These are phyloP conservation scores for Poeciliopsis paucimaculata DNA, from an alignment of 2,797 vertebrate genomes.

Conservation along the genomic window DNA sequence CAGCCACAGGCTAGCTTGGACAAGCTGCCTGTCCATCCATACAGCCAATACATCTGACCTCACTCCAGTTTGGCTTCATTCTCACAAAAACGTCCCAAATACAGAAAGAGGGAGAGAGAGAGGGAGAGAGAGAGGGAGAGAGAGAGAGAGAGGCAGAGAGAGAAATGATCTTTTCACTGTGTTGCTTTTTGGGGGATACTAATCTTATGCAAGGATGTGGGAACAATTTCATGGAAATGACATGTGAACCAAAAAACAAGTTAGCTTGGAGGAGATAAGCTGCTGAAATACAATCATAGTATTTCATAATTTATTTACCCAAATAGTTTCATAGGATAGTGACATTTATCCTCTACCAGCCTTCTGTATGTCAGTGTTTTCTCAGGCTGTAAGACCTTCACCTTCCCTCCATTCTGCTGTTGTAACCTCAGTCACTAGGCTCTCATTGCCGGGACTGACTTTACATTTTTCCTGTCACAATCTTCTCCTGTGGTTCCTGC, in stretches of 20 bases:
- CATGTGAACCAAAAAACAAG: not conserved
- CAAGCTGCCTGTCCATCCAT: not conserved
- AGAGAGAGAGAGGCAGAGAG: too few relatives aligned
- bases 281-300: not conserved
- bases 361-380: not conserved
- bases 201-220: not conserved
- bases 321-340: not conserved
- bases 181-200: not conserved
- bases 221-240: not conserved
- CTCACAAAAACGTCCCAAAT: not conserved
- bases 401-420: not conserved
- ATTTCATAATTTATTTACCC: not conserved
- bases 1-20: not conserved
- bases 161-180: not conserved
- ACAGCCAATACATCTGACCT: not conserved
- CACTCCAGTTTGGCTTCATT: not conserved
- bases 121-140: not conserved
- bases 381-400: constrained; percentile 14
- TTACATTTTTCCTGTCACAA: not conserved
- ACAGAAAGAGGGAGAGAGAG: not conserved
- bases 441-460: not conserved
- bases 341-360: not conserved
- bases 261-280: not conserved
- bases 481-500: not conserved
- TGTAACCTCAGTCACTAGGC: not conserved